Evolutionary conservation across 2,888 invertebrate genomes (phyloP).

Genomic region (Galeruca laticollis): DNA sequence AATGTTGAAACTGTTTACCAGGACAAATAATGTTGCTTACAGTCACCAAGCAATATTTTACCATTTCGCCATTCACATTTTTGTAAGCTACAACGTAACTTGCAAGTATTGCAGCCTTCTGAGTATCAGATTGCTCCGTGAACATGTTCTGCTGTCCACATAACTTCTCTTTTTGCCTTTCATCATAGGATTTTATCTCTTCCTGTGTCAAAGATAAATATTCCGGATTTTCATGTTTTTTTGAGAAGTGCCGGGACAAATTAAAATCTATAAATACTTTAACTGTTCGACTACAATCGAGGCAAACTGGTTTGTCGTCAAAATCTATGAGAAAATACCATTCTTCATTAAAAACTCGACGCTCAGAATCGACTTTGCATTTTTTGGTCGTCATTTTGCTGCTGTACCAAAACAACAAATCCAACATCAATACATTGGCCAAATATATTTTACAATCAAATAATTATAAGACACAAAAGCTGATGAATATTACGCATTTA

Average conservation of each 20-base stretch:
- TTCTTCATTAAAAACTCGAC: background rate
- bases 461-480: no score
- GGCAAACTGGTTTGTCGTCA: background rate
- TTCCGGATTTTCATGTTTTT: background rate
- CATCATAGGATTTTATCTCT: background rate
- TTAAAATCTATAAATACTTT: background rate
- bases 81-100: conserved; percentile 8
- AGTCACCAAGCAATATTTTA: background rate
- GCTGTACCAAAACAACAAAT: background rate
- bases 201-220: background rate
- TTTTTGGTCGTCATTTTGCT: background rate
- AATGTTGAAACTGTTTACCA: background rate
- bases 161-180: conserved; percentile 8
- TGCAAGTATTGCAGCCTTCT: background rate
- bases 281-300: background rate
- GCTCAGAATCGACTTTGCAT: background rate
- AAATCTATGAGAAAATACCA: background rate
- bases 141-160: background rate
- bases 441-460: no score
- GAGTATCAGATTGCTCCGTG: conserved; percentile 8
- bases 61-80: background rate
- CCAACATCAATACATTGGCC: background rate
- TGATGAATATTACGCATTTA: no score
- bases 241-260: background rate
- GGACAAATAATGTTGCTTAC: conserved; percentile 7